Conservation (phyloP, 2,797 vertebrate species). For the Schizothorax lantsangensis region DNA sequence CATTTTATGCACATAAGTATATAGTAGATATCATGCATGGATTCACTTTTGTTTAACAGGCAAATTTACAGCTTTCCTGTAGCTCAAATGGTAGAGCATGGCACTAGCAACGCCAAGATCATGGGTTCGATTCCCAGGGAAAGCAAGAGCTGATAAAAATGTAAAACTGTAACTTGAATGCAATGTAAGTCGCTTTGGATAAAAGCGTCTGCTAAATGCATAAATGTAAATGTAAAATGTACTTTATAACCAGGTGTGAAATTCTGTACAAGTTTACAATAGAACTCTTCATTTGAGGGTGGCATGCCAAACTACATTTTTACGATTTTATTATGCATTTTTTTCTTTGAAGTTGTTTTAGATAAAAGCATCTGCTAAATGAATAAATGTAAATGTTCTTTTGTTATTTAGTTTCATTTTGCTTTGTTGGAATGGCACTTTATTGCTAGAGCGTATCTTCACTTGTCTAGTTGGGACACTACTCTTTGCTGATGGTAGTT, state of each 20-base stretch:
- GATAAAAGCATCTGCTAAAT: neutral
- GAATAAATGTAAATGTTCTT: neutral
- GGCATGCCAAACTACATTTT: neutral
- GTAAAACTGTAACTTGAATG: too few species aligned
- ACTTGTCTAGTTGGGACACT: slow-evolving; percentile 1
- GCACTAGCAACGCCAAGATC: too few species aligned
- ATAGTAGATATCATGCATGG: neutral
- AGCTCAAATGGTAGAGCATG: too few species aligned
- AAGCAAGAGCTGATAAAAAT: too few species aligned
- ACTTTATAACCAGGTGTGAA: slow-evolving; percentile 25
- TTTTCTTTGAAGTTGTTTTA: neutral
- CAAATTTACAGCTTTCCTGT: too few species aligned
- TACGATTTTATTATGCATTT: neutral
- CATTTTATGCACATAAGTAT: slow-evolving; percentile 6
- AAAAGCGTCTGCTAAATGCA: too few species aligned
- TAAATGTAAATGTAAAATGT: too few species aligned
- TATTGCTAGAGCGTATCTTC: neutral
- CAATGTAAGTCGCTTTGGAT: too few species aligned
- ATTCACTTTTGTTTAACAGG: slow-evolving; percentile 4
- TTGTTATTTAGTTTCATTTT: neutral
- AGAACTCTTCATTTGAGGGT: neutral
- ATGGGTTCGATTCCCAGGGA: too few species aligned
- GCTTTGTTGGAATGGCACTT: neutral
- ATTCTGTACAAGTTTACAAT: neutral
- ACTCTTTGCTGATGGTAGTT: slow-evolving; percentile 29